phyloP scores from a whole-genome alignment of 2,113 vertebrate genomes.

The Labeo catla region DNA sequence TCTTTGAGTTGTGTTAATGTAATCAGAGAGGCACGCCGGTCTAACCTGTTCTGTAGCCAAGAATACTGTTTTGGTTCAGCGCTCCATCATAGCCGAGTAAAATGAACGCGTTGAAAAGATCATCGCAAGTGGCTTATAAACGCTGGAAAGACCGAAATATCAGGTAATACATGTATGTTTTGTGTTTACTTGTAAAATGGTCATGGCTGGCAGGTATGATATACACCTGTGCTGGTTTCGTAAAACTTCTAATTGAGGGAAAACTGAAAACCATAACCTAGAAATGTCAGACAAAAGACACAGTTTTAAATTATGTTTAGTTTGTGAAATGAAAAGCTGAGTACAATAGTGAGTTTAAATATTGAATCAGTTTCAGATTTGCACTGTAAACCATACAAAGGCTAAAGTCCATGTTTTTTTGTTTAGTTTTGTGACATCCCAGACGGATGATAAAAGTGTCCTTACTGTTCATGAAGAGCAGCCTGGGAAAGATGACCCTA shows the following conservation, averaged over 20 bases:
- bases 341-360: neutral
- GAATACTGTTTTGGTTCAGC: neutral
- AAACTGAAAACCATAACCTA: neutral
- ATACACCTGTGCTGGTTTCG: neutral
- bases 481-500: neutral
- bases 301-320: neutral
- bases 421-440: slow-evolving; percentile 22
- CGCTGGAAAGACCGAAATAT: slow-evolving; percentile 23
- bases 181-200: neutral
- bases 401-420: neutral
- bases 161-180: neutral
- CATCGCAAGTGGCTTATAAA: slow-evolving; percentile 14
- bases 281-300: neutral
- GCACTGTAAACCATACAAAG: neutral
- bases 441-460: neutral
- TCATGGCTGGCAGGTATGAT: neutral
- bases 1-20: neutral
- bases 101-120: slow-evolving; percentile 20
- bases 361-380: neutral
- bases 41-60: slow-evolving; percentile 13
- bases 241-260: neutral
- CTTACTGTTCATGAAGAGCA: slow-evolving; percentile 6
- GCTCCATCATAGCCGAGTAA: neutral
- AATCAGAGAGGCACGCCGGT: neutral
- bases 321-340: neutral